A percentile compares a stretch with the other conserved stretches of the same genome.
These are phyloP conservation scores for Orthonyx spaldingii DNA, from an alignment of 2,113 vertebrate species.

Conservation along the genomic window DNA sequence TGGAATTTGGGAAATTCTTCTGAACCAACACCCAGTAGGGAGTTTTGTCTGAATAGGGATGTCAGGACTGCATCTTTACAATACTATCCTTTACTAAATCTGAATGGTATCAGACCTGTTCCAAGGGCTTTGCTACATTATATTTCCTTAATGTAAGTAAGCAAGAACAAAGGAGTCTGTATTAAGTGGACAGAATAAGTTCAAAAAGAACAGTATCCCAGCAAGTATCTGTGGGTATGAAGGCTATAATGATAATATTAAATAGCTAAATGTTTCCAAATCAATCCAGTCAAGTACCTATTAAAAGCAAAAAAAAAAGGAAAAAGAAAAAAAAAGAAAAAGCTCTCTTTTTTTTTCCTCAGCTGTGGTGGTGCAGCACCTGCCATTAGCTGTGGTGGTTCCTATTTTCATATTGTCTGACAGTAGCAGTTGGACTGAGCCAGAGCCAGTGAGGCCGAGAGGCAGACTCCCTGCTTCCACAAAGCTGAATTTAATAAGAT, in stretches of 20 bases:
- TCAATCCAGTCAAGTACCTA: background rate
- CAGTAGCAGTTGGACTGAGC: slow-evolving; percentile 84
- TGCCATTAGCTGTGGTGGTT: slow-evolving; percentile 86
- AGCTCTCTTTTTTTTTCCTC: slow-evolving; percentile 24
- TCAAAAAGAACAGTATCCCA: background rate
- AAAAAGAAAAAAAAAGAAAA: background rate
- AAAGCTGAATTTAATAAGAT: slow-evolving; percentile 95
- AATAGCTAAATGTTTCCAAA: slow-evolving; percentile 33
- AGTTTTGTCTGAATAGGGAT: background rate
- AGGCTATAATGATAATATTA: background rate
- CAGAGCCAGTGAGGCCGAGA: slow-evolving; percentile 82
- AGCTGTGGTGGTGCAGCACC: slow-evolving; percentile 74
- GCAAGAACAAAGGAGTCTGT: background rate
- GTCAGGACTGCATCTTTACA: background rate
- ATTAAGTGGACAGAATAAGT: background rate
- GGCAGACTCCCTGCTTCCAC: slow-evolving; percentile 81
- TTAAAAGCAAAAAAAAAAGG: background rate
- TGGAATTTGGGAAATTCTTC: background rate
- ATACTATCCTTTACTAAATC: background rate
- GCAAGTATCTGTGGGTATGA: background rate
- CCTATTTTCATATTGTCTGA: slow-evolving; percentile 88
- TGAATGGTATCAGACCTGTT: background rate
- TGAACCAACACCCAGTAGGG: background rate
- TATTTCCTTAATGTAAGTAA: background rate
- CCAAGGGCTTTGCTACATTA: background rate